phyloP scores from a whole-genome alignment of 2,113 vertebrate genomes.

The Macrotis lagotis region DNA sequence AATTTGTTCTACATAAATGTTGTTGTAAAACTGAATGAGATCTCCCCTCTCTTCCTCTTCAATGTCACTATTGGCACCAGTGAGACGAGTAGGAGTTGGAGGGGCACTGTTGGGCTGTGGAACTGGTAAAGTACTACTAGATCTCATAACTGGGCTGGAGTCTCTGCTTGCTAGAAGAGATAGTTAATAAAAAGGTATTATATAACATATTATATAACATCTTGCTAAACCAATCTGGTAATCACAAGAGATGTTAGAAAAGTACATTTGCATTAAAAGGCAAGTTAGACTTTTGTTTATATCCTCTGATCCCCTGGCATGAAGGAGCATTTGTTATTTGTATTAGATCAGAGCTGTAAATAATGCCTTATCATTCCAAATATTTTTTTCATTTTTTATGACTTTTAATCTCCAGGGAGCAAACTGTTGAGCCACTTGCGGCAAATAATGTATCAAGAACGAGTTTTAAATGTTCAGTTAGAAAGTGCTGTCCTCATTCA shows the following conservation, averaged over 20 bases:
- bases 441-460: not conserved
- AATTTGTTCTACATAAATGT: constrained; percentile 89
- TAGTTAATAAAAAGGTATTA: not conserved
- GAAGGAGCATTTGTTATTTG: not conserved
- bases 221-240: not conserved
- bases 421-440: not conserved
- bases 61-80: constrained; percentile 72
- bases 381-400: not conserved
- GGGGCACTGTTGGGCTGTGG: constrained; percentile 90
- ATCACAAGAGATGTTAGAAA: not conserved
- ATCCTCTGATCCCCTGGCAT: not conserved
- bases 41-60: constrained; percentile 91
- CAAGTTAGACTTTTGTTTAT: not conserved
- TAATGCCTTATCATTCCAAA: too few species aligned
- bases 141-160: constrained; percentile 90
- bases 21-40: constrained; percentile 95
- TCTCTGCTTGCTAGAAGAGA: constrained; percentile 84
- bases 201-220: not conserved
- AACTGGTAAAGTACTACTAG: constrained; percentile 89
- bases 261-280: not conserved
- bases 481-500: not conserved
- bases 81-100: constrained; percentile 86
- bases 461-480: not conserved
- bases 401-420: not conserved
- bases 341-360: not conserved